phyloP scores from a whole-genome alignment of 2,113 vertebrate species.

The Pycnonotus jocosus region DNA sequence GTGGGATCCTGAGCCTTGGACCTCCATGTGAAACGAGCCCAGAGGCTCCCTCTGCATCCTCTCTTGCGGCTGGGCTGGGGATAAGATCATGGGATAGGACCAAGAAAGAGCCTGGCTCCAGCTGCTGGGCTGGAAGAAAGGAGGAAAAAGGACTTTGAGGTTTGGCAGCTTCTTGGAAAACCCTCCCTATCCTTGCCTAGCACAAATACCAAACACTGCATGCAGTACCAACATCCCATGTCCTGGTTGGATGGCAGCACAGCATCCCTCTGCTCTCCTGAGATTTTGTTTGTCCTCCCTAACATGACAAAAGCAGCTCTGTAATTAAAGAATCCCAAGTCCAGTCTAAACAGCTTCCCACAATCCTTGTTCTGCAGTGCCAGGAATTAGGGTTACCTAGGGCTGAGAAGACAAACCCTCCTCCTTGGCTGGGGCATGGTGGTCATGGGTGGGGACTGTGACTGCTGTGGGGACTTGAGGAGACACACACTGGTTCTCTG shows the following conservation, averaged over 20 bases:
- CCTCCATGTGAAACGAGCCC: background rate
- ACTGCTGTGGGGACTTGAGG: background rate
- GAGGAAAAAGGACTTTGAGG: background rate
- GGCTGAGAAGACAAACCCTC: background rate
- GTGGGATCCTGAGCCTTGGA: background rate
- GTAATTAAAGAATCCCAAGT: background rate
- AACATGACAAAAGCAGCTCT: background rate
- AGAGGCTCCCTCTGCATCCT: background rate
- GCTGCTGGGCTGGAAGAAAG: background rate
- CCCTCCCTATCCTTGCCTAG: background rate
- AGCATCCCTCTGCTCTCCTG: background rate
- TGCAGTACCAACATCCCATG: background rate
- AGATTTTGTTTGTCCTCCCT: conserved; percentile 27
- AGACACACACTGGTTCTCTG: background rate
- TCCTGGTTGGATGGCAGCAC: background rate
- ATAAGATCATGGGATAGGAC: background rate
- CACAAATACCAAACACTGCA: accelerated
- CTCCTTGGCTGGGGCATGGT: background rate
- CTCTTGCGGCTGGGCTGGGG: background rate
- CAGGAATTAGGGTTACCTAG: background rate
- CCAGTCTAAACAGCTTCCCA: conserved; percentile 14
- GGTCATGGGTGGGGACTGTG: accelerated
- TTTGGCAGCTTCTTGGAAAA: background rate
- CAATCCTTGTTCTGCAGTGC: background rate
- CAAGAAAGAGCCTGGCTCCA: background rate